Conservation (phyloP, 2,888 invertebrate species). For the Nomada flava region DNA sequence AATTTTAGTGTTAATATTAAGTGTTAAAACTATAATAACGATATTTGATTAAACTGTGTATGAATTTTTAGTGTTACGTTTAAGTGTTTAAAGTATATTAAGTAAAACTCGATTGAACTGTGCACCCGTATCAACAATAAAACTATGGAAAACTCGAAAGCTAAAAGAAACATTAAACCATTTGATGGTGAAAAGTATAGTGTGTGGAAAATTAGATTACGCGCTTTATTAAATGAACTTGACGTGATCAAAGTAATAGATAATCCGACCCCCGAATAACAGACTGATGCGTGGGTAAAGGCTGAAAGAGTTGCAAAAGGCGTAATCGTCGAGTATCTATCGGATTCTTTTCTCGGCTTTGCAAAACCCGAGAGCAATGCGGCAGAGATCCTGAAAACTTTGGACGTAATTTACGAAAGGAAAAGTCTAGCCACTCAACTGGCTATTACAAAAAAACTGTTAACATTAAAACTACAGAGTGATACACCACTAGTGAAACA, state of each 20-base stretch:
- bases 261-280: not conserved
- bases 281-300: not conserved
- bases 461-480: not conserved
- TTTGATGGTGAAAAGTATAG: slow-evolving; percentile 8
- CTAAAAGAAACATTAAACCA: slow-evolving; percentile 12
- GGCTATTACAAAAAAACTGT: not conserved
- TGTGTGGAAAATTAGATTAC: not conserved
- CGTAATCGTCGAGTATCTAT: not conserved
- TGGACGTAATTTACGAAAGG: too few species aligned
- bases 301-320: not conserved
- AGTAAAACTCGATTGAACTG: not conserved
- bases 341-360: not conserved
- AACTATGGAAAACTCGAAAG: not conserved
- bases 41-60: too few species aligned
- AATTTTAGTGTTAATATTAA: too few species aligned
- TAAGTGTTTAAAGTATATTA: too few species aligned
- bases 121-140: not conserved
- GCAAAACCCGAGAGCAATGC: not conserved
- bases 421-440: not conserved
- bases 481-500: not conserved
- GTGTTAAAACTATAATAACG: too few species aligned
- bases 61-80: too few species aligned
- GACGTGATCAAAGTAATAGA: not conserved
- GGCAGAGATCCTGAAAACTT: not conserved
- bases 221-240: not conserved